phyloP scores from a whole-genome alignment of 2,113 vertebrate genomes.

The Sinocyclocheilus anophthalmus region DNA sequence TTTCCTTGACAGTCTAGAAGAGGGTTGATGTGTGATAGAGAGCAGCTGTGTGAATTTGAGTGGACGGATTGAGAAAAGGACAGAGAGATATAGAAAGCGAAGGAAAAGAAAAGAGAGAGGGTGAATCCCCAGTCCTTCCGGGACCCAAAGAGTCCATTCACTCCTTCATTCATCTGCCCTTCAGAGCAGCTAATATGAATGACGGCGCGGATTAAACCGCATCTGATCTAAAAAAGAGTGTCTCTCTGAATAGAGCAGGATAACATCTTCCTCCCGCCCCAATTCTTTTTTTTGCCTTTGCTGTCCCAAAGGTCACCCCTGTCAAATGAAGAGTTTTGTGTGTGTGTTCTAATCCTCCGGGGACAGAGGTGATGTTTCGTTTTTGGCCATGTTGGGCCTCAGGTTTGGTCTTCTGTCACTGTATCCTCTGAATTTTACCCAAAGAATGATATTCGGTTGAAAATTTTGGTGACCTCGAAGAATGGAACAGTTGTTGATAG shows the following conservation, averaged over 20 bases:
- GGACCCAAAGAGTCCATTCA: slow-evolving; percentile 37
- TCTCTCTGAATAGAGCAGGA: slow-evolving; percentile 36
- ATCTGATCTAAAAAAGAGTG: slow-evolving; percentile 52
- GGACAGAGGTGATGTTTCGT: neutral
- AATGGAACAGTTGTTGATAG: neutral
- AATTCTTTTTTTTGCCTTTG: slow-evolving; percentile 16
- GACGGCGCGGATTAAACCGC: slow-evolving; percentile 35
- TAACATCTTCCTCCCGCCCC: slow-evolving; percentile 39
- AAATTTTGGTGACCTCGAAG: neutral
- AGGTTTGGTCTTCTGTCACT: neutral
- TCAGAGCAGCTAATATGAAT: slow-evolving; percentile 47
- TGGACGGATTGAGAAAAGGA: slow-evolving; percentile 6
- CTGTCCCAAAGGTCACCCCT: slow-evolving; percentile 47
- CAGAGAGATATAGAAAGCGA: neutral
- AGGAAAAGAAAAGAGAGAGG: slow-evolving; percentile 2
- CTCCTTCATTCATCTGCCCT: slow-evolving; percentile 39
- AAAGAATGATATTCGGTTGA: neutral
- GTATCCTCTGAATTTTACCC: neutral
- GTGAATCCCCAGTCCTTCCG: slow-evolving; percentile 34
- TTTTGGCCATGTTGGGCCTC: neutral
- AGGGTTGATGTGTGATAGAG: slow-evolving; percentile 26
- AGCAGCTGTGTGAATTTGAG: slow-evolving; percentile 36
- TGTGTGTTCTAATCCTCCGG: neutral
- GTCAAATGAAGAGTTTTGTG: slow-evolving; percentile 25
- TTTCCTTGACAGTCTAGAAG: neutral